Percentiles rank a stretch among this genome's conserved stretches.
Evolutionary conservation across 2,888 invertebrate species (phyloP).

Genomic region (Panzeria rudis): DNA sequence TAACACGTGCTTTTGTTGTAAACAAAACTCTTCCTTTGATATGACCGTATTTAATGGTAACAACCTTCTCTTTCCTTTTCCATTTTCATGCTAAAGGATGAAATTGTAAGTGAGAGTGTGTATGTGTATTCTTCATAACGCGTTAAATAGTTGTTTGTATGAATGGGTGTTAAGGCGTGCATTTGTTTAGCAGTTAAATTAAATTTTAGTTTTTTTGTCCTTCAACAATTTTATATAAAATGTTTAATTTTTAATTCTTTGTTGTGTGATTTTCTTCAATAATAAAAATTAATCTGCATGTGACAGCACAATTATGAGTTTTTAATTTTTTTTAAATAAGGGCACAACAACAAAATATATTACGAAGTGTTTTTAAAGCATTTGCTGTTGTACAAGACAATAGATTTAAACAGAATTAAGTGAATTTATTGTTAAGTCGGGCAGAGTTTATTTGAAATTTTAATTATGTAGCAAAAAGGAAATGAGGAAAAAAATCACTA

Average conservation of each 20-base stretch:
- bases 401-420: neutral
- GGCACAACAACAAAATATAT: neutral
- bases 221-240: neutral
- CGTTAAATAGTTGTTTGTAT: constrained; percentile 36
- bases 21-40: constrained; percentile 37
- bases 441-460: neutral
- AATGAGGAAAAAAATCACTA: too few species aligned
- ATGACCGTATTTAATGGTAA: constrained; percentile 36
- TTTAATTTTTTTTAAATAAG: constrained; percentile 36
- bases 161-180: constrained; percentile 34
- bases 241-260: constrained; percentile 24
- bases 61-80: neutral
- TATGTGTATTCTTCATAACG: neutral
- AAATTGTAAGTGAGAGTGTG: neutral
- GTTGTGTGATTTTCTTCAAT: constrained; percentile 10
- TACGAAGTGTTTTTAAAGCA: neutral
- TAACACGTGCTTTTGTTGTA: constrained; percentile 69
- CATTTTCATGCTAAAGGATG: neutral
- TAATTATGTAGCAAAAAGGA: too few species aligned
- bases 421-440: neutral
- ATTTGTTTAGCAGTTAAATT: constrained; percentile 36
- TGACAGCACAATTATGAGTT: constrained; percentile 67
- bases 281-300: constrained; percentile 42
- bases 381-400: neutral
- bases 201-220: constrained; percentile 39